Conservation (phyloP, 2,888 invertebrate species). For the Operophtera brumata region DNA sequence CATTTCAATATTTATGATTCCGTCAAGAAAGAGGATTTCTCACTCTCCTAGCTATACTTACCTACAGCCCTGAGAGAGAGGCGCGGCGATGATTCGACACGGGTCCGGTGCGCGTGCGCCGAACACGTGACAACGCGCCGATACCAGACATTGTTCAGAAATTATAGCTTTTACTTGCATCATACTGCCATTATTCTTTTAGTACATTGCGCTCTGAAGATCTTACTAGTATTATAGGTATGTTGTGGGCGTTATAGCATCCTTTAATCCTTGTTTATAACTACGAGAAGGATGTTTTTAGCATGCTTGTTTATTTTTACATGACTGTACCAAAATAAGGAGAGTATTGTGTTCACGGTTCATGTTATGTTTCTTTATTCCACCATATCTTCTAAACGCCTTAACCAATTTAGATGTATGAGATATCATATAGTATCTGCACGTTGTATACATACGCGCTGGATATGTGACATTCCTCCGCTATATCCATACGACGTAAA, state of each 20-base stretch:
- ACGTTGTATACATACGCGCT: no score
- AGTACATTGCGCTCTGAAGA: background rate
- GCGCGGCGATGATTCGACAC: constrained; percentile 65
- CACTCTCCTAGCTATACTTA: background rate
- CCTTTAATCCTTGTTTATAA: background rate
- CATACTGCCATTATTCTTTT: constrained; percentile 13
- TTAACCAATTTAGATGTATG: no score
- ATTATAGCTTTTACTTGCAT: constrained; percentile 20
- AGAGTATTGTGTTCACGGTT: no score
- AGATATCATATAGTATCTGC: no score
- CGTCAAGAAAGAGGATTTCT: no score
- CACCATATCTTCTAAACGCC: no score
- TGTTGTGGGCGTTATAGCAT: constrained; percentile 2
- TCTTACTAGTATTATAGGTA: constrained; percentile 4
- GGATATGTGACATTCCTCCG: no score
- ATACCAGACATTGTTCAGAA: constrained; percentile 17
- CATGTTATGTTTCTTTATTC: no score
- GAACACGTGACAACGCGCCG: constrained; percentile 46
- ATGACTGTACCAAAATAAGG: no score
- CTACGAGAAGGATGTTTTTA: background rate
- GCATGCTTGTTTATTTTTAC: no score
- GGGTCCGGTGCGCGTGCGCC: constrained; percentile 54
- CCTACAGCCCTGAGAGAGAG: constrained; percentile 40
- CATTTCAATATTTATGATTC: no score
- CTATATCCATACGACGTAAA: no score